phyloP scores from a whole-genome alignment of 1,140 invertebrate genomes.

The Andricus grossulariae region DNA sequence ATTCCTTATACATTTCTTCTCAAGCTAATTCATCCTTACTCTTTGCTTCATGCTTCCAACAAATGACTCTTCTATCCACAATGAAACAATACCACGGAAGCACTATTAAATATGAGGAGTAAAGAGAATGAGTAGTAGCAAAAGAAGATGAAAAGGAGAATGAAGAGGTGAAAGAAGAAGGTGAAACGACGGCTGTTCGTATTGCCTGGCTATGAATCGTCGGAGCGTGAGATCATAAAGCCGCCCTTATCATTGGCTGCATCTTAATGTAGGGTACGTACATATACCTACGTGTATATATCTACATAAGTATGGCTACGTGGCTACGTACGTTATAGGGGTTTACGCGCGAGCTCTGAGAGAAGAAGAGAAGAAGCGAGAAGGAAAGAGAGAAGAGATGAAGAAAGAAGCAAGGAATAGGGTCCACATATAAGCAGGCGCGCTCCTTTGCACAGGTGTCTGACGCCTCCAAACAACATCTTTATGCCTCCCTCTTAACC shows the following conservation, averaged over 20 bases:
- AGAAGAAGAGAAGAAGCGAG: conserved; percentile 43
- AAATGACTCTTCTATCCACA: neutral
- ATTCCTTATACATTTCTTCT: no score
- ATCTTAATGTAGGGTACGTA: conserved; percentile 73
- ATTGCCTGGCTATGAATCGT: conserved; percentile 73
- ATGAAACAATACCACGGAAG: conserved; percentile 15
- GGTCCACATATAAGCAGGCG: conserved; percentile 5
- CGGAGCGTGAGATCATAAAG: conserved; percentile 75
- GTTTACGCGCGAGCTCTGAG: conserved; percentile 40
- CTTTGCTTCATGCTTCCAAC: neutral
- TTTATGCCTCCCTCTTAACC: conserved; percentile 56
- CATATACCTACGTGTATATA: conserved; percentile 64
- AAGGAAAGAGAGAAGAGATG: conserved; percentile 16
- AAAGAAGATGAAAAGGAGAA: conserved; percentile 11
- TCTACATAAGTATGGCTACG: conserved; percentile 61
- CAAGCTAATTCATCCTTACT: neutral
- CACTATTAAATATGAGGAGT: conserved; percentile 16
- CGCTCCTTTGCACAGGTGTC: conserved; percentile 53
- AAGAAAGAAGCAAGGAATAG: neutral
- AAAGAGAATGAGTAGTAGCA: neutral
- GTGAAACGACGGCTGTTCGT: conserved; percentile 64
- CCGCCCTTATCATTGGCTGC: conserved; percentile 71
- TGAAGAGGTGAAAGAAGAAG: conserved; percentile 30
- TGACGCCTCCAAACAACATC: conserved; percentile 59
- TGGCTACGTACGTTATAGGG: conserved; percentile 49